Conservation (phyloP, 2,113 vertebrate species). For the Agapornis roseicollis region DNA sequence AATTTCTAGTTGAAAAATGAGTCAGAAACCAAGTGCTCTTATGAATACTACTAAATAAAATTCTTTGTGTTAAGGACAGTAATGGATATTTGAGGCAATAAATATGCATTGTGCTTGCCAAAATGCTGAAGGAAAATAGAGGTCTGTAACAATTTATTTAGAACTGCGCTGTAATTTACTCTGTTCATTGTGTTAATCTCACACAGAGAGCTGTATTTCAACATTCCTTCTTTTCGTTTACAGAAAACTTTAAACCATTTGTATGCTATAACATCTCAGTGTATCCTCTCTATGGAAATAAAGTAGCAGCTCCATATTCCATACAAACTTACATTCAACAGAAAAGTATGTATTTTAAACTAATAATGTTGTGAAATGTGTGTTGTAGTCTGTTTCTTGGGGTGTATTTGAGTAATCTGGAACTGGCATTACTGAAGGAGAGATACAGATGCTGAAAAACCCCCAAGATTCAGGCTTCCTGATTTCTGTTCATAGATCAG, state of each 20-base stretch:
- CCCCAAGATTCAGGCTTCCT: rapidly evolving
- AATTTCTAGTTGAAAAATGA: not conserved
- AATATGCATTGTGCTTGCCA: not conserved
- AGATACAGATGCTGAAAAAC: not conserved
- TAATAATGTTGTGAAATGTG: not conserved
- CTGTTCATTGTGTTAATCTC: not conserved
- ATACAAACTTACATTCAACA: constrained; percentile 63
- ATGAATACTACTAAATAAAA: not conserved
- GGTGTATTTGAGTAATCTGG: not conserved
- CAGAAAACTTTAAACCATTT: constrained; percentile 67
- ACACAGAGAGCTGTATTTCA: not conserved
- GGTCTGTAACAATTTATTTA: not conserved
- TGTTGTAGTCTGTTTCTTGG: not conserved
- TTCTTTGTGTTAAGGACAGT: not conserved
- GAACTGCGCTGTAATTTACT: not conserved
- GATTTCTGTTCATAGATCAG: not conserved
- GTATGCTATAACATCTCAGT: constrained; percentile 75
- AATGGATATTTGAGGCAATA: not conserved
- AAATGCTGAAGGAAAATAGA: not conserved
- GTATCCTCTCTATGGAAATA: constrained; percentile 63
- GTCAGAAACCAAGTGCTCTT: not conserved
- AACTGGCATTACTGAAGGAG: not conserved
- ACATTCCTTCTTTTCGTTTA: not conserved
- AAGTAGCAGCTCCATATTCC: constrained; percentile 47
- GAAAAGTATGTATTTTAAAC: constrained; percentile 61